A percentile compares a stretch with the other conserved stretches of the same genome.
Conservation (phyloP, 2,113 vertebrate genomes). For the Tenebrosternarchus preto region DNA sequence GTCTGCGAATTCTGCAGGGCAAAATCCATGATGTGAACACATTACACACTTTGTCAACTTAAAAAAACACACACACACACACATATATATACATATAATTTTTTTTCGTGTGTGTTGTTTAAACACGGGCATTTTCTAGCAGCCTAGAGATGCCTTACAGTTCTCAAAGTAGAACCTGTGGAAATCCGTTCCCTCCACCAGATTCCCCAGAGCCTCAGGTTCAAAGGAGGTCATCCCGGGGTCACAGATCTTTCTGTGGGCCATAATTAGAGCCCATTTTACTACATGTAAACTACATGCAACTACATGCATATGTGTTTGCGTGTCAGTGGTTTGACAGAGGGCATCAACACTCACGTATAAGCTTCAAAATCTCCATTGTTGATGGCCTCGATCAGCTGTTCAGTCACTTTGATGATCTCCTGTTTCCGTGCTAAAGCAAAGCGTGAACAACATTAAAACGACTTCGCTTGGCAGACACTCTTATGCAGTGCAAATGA, state of each 20-base stretch:
- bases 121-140: background rate
- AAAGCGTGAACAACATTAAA: conserved; percentile 41
- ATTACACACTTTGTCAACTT: no score
- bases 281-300: no score
- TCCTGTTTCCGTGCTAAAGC: conserved; percentile 91
- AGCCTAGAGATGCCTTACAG: conserved; percentile 68
- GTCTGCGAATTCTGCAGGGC: no score
- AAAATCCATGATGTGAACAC: no score
- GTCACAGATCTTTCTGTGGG: conserved; percentile 92
- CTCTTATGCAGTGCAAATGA: no score
- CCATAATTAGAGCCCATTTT: conserved; percentile 20
- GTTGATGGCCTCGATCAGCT: conserved; percentile 97
- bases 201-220: conserved; percentile 94
- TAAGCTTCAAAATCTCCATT: conserved; percentile 98
- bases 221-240: conserved; percentile 96
- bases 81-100: no score
- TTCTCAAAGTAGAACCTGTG: conserved; percentile 99
- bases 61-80: no score
- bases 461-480: background rate
- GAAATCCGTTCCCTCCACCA: conserved; percentile 97
- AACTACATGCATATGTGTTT: no score
- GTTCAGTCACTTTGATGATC: conserved; percentile 97
- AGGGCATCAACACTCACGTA: conserved; percentile 80
- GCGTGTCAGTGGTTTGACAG: background rate
- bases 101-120: no score